These are phyloP conservation scores for Anorthoa munda DNA, from an alignment of 2,888 invertebrate species.

Conservation along the genomic window DNA sequence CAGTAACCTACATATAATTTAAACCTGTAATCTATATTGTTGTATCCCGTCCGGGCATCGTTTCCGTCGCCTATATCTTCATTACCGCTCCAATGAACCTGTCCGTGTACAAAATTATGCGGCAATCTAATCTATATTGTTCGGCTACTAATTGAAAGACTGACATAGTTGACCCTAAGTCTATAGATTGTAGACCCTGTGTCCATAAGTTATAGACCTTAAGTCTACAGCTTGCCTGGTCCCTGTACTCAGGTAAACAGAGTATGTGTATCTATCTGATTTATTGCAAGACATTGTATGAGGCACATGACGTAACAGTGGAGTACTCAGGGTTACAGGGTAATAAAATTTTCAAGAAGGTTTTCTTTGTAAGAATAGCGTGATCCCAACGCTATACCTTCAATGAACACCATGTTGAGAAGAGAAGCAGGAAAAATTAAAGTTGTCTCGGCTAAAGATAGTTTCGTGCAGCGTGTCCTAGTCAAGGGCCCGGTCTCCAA, in stretches of 20 bases:
- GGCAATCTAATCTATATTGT: constrained; percentile 33
- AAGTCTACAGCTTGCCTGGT: constrained; percentile 6
- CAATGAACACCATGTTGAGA: neutral
- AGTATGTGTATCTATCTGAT: neutral
- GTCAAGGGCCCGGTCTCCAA: too few relatives aligned
- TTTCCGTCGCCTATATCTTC: constrained; percentile 23
- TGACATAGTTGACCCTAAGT: constrained; percentile 2
- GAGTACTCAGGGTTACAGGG: neutral
- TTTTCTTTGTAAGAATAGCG: too few relatives aligned
- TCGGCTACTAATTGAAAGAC: constrained; percentile 43
- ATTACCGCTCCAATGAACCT: constrained; percentile 39
- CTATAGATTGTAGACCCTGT: neutral
- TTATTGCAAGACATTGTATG: neutral
- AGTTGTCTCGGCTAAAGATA: too few relatives aligned
- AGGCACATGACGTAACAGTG: too few relatives aligned
- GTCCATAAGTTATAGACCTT: neutral
- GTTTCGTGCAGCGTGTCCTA: too few relatives aligned
- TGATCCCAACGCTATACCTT: too few relatives aligned
- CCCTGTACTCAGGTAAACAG: constrained; percentile 7
- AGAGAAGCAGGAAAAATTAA: neutral
- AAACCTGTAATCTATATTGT: neutral
- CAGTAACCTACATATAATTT: neutral
- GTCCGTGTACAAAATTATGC: constrained; percentile 35
- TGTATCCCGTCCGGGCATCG: neutral
- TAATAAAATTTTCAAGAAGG: too few relatives aligned